Conservation (phyloP, 2,797 vertebrate genomes). For the Anas acuta region DNA sequence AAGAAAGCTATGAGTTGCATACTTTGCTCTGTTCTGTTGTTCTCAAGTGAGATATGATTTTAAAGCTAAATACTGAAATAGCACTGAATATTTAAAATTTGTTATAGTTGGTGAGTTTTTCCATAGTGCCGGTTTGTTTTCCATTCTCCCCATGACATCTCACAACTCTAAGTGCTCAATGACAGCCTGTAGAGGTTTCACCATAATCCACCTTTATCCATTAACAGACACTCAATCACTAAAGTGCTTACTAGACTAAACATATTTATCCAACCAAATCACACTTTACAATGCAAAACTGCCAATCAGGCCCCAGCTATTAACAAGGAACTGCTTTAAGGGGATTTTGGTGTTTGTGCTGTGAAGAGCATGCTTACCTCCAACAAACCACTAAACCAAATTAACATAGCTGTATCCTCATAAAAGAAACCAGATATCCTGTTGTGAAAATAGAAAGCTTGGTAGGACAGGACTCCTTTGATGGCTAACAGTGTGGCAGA, state of each 20-base stretch:
- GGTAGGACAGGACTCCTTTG: conserved; percentile 83
- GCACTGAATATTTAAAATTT: conserved; percentile 66
- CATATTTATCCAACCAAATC: conserved; percentile 88
- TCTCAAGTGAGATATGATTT: conserved; percentile 49
- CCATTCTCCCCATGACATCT: conserved; percentile 72
- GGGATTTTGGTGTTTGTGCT: conserved; percentile 85
- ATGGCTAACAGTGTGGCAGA: conserved; percentile 80
- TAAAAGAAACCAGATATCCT: conserved; percentile 90
- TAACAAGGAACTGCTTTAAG: conserved; percentile 83
- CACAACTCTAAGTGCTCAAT: conserved; percentile 82
- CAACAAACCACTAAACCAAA: conserved; percentile 89
- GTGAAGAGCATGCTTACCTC: conserved; percentile 86
- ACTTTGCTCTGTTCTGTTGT: background rate
- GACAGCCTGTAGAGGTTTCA: conserved; percentile 83
- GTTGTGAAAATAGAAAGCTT: conserved; percentile 85
- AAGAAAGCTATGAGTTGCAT: background rate
- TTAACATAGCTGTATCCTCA: conserved; percentile 88
- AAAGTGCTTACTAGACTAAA: conserved; percentile 88
- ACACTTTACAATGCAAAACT: conserved; percentile 86
- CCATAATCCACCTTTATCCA: conserved; percentile 86
- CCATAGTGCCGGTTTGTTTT: conserved; percentile 70
- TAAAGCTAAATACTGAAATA: conserved; percentile 47
- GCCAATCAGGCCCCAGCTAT: conserved; percentile 85
- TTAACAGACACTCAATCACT: conserved; percentile 89
- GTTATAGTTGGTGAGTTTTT: conserved; percentile 57